Base-by-base conservation (phyloP, 2,113 vertebrate species). In the Myotis yumanensis region DNA sequence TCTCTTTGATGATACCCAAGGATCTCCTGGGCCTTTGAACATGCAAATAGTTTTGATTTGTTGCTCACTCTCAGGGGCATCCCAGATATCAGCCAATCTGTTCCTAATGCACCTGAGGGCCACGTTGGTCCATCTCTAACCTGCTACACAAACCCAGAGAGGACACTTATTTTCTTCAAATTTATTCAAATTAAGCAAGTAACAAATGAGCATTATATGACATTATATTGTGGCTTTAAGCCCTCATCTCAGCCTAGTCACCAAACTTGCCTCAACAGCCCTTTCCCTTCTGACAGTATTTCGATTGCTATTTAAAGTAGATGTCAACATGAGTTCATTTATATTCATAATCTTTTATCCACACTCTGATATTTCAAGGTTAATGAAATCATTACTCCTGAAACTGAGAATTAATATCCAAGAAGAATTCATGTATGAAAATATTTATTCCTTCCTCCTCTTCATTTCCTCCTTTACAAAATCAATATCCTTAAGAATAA, bases 281-380 rank as follows among this genome's bases (percentile, higher is more conserved):
- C n/a, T 75, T 90, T 79, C 54, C 32, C n/a, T 79, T 66, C 83
- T 76, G 54, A 81, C 22, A 77, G 18, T 62, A 48, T 88, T 79
- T 90, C 77, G 16, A 66, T 22, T 40, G 32, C 84, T 85, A 48
- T 90, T 82, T 88, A 91, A 71, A 82, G 79, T 43, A 51, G 68
- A 64, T 62, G 80, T 75, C 5, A 15, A 72, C 76, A 93, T 17
- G 82, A 91, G 23, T 59, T 96, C 57, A 94, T 96, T 89, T 93
- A 52, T 54, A 93, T 76, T 80, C 84, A 64, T 75, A 64, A 93
- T 83, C 54, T 96, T 86, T 86, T 76, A 86, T 86, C 62, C 43
- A 79, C n/a, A 79, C 12, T 62, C 62, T 80, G 66, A 80, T 83
- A 96, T 75, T 95, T 95, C 95, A 93, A 97, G 75, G 86, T 96